Percentiles rank a stretch among this genome's conserved stretches.
These are phyloP conservation scores for Acanthopleura granulata DNA, from an alignment of 2,888 invertebrate species.

Conservation along the genomic window DNA sequence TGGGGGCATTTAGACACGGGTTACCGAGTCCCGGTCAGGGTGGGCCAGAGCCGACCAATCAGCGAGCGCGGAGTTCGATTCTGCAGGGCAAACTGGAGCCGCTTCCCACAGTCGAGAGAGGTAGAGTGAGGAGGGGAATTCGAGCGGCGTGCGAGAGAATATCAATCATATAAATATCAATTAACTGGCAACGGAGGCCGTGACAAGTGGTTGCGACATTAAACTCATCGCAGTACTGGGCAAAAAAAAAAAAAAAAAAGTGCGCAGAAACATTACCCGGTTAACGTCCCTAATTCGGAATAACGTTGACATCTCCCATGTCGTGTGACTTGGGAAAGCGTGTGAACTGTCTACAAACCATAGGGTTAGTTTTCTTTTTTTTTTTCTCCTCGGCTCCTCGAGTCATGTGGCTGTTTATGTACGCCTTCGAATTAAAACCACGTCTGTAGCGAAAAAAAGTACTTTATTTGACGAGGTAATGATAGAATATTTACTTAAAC, in stretches of 20 bases:
- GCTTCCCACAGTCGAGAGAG: neutral
- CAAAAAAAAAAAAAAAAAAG: neutral
- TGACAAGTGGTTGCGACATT: conserved; percentile 4
- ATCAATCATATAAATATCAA: conserved; percentile 3
- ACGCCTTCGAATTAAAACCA: no score
- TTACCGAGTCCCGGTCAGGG: neutral
- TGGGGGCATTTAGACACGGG: no score
- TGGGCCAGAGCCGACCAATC: neutral
- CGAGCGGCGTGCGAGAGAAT: neutral
- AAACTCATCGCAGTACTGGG: neutral
- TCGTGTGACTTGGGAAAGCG: no score
- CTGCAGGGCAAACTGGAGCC: neutral
- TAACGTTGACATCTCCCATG: neutral
- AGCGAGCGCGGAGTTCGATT: neutral
- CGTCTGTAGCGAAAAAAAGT: no score
- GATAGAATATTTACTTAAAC: no score
- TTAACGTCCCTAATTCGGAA: neutral
- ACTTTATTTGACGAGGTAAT: no score
- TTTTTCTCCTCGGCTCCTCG: no score
- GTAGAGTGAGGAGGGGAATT: neutral
- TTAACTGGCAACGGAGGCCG: neutral
- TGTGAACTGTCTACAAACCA: no score
- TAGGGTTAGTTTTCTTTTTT: no score
- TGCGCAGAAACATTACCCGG: neutral
- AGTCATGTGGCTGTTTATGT: no score